Evolutionary conservation across 2,797 vertebrate genomes (phyloP), one percentile per base, ranked within the genome.

Genomic region (Propithecus deckenii): DNA sequence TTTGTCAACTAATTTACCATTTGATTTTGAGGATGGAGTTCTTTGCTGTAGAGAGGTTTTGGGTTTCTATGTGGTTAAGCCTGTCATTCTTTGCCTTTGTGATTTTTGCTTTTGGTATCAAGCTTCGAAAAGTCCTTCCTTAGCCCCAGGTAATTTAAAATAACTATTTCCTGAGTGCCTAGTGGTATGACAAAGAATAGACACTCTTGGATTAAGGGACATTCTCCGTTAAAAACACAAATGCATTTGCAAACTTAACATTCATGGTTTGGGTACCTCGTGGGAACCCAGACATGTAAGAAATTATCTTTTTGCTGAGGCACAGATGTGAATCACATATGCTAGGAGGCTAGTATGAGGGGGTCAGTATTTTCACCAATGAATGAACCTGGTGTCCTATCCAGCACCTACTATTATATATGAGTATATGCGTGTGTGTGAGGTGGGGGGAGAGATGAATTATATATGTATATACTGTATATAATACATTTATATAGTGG

Each of bases 1-100:
- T 96, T 97, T 98, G 95, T 98, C 92, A 91, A 92, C 86, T 90
- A 96, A 97, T 96, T 97, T 96, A 83, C 91, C 61, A 41, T 86
- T 98, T 96, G 96, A 96, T 96, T 97, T 97, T 88, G 35, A 95
- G 86, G 88, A 95, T 83, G 48, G 74, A 94, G 76, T 91, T 86
- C 41, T 93, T 97, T 95, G 74, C 78, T 80, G 57, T 35, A 81
- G 74, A 96, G 59, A 95, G 69, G 78, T 97, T 95, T 98, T 86
- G 71, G 79, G 87, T 98, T 98, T 97, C 96, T 84, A 0, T 91
- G 86, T 95, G 94, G 80, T 94, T 96, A 97, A 95, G 94, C 74
- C 72, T 96, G 89, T 84, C 87, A 92, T 97, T 97, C 87, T 97
- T 95, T 95, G 94, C 92, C 78, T 96, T 97, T 96, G 95, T 97